A percentile compares a stretch with the other conserved stretches of the same genome.
These are phyloP conservation scores for Pao palembangensis DNA, from an alignment of 2,113 vertebrate species.

Conservation along the genomic window DNA sequence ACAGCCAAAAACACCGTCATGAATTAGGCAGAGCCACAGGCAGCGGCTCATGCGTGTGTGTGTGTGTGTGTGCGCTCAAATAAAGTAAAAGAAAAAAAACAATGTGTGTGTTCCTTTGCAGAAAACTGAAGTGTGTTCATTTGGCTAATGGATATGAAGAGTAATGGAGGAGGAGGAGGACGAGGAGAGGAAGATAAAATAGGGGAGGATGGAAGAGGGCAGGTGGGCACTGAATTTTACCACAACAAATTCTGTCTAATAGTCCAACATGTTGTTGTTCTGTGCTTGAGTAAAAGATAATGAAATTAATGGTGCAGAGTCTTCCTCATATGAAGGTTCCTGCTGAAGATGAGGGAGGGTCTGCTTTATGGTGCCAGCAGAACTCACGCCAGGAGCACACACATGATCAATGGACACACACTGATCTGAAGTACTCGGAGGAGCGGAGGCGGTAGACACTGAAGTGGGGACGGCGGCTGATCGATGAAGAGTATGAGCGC, in stretches of 20 bases:
- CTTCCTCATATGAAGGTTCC: slow-evolving; percentile 58
- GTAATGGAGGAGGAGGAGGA: slow-evolving; percentile 32
- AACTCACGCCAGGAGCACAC: slow-evolving; percentile 35
- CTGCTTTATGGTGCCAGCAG: slow-evolving; percentile 26
- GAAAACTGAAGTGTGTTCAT: slow-evolving; percentile 72
- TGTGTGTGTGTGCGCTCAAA: slow-evolving; percentile 12
- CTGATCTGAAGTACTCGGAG: slow-evolving; percentile 48
- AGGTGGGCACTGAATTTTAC: slow-evolving; percentile 48
- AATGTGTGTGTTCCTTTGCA: slow-evolving; percentile 55
- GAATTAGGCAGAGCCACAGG: background rate
- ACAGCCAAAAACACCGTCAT: background rate
- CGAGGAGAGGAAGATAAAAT: slow-evolving; percentile 22
- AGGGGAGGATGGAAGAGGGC: background rate
- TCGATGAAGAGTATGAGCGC: slow-evolving; percentile 44
- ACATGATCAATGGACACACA: slow-evolving; percentile 62
- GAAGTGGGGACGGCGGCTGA: slow-evolving; percentile 40
- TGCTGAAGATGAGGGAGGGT: slow-evolving; percentile 54
- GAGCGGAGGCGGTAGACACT: slow-evolving; percentile 33
- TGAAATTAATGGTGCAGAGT: slow-evolving; percentile 68
- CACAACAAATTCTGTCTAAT: slow-evolving; percentile 57
- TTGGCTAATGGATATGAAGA: slow-evolving; percentile 77
- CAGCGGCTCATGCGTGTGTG: slow-evolving; percentile 1
- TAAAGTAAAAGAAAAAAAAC: slow-evolving; percentile 25
- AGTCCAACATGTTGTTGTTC: slow-evolving; percentile 62
- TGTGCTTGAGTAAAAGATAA: slow-evolving; percentile 53